These are phyloP conservation scores for Shargacucullia verbasci DNA, from an alignment of 2,888 invertebrate genomes.

Conservation along the genomic window DNA sequence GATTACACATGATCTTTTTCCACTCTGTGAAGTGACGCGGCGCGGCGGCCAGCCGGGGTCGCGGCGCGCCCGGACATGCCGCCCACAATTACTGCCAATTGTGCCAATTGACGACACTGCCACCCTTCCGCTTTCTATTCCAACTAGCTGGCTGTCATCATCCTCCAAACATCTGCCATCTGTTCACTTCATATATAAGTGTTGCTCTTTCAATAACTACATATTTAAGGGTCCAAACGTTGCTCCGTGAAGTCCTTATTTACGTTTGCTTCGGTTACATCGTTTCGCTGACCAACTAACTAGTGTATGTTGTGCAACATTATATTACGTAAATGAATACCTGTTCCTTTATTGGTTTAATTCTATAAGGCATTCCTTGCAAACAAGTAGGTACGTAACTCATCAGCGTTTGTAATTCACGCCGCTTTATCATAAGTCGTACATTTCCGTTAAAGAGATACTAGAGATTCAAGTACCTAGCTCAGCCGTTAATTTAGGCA, in stretches of 20 bases:
- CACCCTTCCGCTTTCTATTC: conserved; percentile 87
- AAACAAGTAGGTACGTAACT: conserved; percentile 47
- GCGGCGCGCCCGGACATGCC: conserved; percentile 84
- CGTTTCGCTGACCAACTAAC: conserved; percentile 33
- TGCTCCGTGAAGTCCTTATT: conserved; percentile 25
- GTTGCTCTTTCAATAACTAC: conserved; percentile 3
- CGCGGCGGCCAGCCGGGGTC: conserved; percentile 57
- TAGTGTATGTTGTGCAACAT: conserved; percentile 45
- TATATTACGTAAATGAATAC: conserved; percentile 51
- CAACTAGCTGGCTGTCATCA: conserved; percentile 62
- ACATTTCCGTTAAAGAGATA: conserved; percentile 44
- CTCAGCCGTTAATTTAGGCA: conserved; percentile 33
- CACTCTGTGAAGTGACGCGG: conserved; percentile 53
- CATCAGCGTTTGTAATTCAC: conserved; percentile 39
- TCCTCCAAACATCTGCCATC: conserved; percentile 77
- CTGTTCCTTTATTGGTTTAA: conserved; percentile 51
- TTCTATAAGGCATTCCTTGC: conserved; percentile 39
- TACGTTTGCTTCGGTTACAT: conserved; percentile 34
- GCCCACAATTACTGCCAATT: conserved; percentile 88
- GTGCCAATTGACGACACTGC: conserved; percentile 86
- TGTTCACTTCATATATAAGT: conserved; percentile 46
- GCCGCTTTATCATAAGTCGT: conserved; percentile 31
- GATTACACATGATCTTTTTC: conserved; percentile 45
- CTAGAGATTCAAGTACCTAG: conserved; percentile 43
- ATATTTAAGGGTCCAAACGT: conserved; percentile 5